Base-by-base conservation (phyloP, 2,797 vertebrate species). In the Oryzias sinensis region DNA sequence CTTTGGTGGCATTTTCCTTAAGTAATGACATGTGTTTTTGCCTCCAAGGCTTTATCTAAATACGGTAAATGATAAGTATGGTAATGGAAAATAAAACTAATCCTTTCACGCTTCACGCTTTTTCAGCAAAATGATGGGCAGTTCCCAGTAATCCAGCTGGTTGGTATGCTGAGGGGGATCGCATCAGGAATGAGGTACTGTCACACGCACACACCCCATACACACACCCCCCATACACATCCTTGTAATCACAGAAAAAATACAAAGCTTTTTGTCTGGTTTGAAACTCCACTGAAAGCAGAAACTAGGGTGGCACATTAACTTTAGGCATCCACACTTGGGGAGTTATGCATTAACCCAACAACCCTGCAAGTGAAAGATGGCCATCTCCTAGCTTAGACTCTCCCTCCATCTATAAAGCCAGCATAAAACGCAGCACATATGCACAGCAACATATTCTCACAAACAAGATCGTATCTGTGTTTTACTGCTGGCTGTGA, bases 171-270 rank as follows among this genome's bases (percentile, higher is more conserved):
- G 84, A 93, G 94, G 5, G 96, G 95, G 43, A 94, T 98, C 13
- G 93, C 94, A 0, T 94, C 96, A 7, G 96, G 95, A 70, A 97
- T 98, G 96, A 95, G 93, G 68, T 98, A 94, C 70, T 13, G 33
- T 93, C 72, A 56, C 14, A 54, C 68, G 70, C 61, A 70, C 37
- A 55, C 49, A 54, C 47, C 1, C 20, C 20, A 47, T 20, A 18
- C 44, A 54, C 22, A 27, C 18, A 22, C 20, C 2, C 20, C 2
- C 61, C 61, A 70, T 27, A 55, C 49, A 56, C 46, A 54, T 46
- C 56, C 7, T 5, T 41, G 48, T 48, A 43, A 46, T 11, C 20
- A 11, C 44, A 53, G 5, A 45, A 70, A 70, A 47, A 59, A n/a
- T 33, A 48, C 4, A 52, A 72, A 49, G 6, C 22, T 6, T 42